These are phyloP conservation scores for Cynaeus angustus DNA, from an alignment of 2,888 invertebrate genomes.

Conservation along the genomic window DNA sequence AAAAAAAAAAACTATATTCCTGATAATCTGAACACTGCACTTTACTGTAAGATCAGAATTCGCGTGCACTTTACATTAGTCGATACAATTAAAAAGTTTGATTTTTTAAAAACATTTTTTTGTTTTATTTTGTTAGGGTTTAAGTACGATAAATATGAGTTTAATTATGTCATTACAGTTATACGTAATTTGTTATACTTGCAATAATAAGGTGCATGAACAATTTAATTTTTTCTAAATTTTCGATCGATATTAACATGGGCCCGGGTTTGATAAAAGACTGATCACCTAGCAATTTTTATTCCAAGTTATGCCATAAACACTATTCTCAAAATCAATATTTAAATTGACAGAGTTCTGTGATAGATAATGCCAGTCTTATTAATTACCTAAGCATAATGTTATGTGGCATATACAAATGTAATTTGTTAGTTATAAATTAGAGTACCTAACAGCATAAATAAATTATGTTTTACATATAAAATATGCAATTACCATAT, in stretches of 20 bases:
- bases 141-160: no score
- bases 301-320: background rate
- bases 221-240: background rate
- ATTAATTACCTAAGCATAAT: background rate
- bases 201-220: background rate
- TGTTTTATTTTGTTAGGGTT: no score
- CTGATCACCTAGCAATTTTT: background rate
- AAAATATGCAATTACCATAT: background rate
- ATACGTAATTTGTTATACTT: no score
- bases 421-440: background rate
- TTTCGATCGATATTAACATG: background rate
- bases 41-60: no score
- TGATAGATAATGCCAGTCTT: constrained; percentile 4
- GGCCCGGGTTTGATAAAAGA: constrained; percentile 1
- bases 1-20: no score
- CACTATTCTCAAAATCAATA: background rate
- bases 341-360: constrained; percentile 2
- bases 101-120: no score
- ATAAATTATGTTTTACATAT: background rate
- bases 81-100: no score
- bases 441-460: background rate
- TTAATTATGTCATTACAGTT: no score
- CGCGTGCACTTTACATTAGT: no score
- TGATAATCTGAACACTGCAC: no score
- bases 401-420: constrained; percentile 1